Conservation (phyloP, 1,140 invertebrate species). For the Lepeophtheirus salmonis region DNA sequence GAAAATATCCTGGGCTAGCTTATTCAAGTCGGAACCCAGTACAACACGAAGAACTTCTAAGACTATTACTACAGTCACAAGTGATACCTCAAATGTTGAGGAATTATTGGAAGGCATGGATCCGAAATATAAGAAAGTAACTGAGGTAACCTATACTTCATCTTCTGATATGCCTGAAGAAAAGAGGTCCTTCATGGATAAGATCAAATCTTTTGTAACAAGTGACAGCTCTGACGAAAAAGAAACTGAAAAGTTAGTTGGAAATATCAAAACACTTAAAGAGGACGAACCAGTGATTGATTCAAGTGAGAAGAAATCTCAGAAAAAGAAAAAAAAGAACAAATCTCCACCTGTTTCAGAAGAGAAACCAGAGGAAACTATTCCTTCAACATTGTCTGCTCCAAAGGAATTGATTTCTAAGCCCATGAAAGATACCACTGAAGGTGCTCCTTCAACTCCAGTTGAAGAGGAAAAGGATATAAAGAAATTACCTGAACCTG, state of each 20-base stretch:
- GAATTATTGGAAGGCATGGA: background rate
- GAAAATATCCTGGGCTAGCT: background rate
- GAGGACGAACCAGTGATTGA: no score
- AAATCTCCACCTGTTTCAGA: background rate
- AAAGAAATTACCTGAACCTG: no score
- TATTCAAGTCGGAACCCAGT: background rate
- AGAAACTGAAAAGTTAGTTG: background rate
- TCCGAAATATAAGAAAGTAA: background rate
- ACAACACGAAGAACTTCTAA: background rate
- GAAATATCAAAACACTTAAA: background rate
- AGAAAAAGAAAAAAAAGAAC: background rate
- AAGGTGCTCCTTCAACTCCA: background rate
- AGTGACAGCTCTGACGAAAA: background rate
- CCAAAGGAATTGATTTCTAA: no score
- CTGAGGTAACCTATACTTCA: background rate
- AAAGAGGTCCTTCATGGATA: background rate
- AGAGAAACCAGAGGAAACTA: background rate
- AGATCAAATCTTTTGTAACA: background rate
- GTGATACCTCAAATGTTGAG: background rate
- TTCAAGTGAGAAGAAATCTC: background rate
- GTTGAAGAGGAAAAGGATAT: background rate
- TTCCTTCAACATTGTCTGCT: no score
- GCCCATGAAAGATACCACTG: background rate
- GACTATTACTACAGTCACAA: background rate
- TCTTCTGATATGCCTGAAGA: background rate